phyloP scores from a whole-genome alignment of 2,113 vertebrate genomes.

The Agelaius tricolor region DNA sequence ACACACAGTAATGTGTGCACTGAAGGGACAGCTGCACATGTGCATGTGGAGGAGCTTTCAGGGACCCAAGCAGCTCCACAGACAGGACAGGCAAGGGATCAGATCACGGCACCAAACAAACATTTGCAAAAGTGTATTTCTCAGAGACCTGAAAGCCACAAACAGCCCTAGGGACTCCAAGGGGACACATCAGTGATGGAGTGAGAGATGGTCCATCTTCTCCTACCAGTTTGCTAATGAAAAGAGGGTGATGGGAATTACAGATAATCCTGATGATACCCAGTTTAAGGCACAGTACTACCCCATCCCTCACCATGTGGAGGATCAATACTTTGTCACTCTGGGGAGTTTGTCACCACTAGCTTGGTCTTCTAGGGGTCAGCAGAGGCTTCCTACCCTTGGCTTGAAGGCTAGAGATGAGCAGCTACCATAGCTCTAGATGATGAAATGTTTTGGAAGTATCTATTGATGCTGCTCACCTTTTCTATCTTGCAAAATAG shows the following conservation, averaged over 20 bases:
- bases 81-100: background rate
- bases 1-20: fast-evolving
- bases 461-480: background rate
- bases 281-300: background rate
- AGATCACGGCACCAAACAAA: background rate
- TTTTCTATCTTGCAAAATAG: background rate
- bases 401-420: background rate
- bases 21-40: background rate
- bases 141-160: background rate
- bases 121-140: background rate
- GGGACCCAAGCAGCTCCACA: background rate
- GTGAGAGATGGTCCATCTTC: background rate
- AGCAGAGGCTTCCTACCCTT: background rate
- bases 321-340: background rate
- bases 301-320: too few species aligned
- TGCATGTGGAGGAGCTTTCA: background rate
- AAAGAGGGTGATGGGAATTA: background rate
- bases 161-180: background rate
- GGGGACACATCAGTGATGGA: background rate
- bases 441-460: background rate
- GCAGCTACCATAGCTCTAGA: background rate
- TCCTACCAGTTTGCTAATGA: background rate
- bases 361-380: background rate
- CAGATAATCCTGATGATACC: background rate
- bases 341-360: background rate